These are phyloP conservation scores for Microtus pennsylvanicus DNA, from an alignment of 2,113 vertebrate species.

Conservation along the genomic window DNA sequence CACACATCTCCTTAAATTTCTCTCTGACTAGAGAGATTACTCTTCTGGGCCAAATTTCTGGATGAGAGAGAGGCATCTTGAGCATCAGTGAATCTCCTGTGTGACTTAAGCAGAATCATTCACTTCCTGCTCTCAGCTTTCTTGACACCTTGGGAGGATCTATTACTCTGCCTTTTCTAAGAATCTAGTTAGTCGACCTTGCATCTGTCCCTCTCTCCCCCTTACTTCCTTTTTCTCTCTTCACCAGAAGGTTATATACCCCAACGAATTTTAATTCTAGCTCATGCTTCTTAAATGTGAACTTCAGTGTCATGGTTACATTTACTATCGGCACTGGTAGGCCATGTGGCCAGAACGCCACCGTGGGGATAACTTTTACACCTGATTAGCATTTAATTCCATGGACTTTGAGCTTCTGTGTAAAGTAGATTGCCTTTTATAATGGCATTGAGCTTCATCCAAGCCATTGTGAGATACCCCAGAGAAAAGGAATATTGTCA, in stretches of 20 bases:
- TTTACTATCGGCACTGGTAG: background rate
- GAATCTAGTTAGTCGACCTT: slow-evolving; percentile 23
- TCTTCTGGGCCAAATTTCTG: slow-evolving; percentile 68
- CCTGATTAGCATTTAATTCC: slow-evolving; percentile 17
- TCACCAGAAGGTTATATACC: background rate
- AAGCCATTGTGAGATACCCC: background rate
- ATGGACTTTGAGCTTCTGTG: background rate
- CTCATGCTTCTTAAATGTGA: background rate
- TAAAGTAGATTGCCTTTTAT: background rate
- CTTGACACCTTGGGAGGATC: background rate
- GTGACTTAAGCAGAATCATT: slow-evolving; percentile 45
- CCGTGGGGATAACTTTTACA: background rate
- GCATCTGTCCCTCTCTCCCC: background rate
- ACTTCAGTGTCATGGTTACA: background rate
- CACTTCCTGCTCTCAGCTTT: slow-evolving; percentile 53
- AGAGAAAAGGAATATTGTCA: background rate
- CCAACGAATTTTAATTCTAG: background rate
- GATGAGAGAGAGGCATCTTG: slow-evolving; percentile 16
- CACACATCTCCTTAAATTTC: slow-evolving; percentile 65
- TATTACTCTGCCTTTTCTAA: slow-evolving; percentile 28
- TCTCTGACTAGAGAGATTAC: slow-evolving; percentile 55
- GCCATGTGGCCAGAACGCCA: background rate
- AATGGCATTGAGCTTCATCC: background rate
- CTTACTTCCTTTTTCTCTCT: background rate
- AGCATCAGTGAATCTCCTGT: background rate